Conservation (phyloP, 2,113 vertebrate species). For the Archocentrus centrarchus region DNA sequence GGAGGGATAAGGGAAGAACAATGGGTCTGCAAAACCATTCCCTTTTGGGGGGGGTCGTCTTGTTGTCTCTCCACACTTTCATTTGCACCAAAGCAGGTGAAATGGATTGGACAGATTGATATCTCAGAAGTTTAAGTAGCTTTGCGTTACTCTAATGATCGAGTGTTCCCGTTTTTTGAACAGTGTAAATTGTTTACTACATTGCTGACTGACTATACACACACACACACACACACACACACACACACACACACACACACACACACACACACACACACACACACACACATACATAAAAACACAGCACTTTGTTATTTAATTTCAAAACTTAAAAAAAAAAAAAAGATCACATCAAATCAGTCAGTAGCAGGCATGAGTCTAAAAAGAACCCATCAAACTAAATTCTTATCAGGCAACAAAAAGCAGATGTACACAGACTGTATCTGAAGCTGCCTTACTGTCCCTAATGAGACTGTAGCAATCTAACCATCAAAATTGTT, state of each 20-base stretch:
- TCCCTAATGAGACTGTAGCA: background rate
- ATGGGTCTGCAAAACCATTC: background rate
- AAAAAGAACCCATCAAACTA: background rate
- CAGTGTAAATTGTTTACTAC: background rate
- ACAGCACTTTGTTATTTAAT: no score
- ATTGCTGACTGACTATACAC: no score
- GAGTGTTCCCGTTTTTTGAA: background rate
- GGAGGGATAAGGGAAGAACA: background rate
- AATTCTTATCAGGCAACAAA: conserved; percentile 9
- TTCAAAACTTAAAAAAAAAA: no score
- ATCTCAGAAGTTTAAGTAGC: no score
- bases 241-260: no score
- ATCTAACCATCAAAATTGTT: background rate
- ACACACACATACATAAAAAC: no score
- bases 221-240: no score
- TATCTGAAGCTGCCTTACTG: background rate
- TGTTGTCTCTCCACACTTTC: no score
- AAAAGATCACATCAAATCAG: no score
- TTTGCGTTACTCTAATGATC: background rate
- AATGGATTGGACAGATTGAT: background rate
- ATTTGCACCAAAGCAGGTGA: background rate
- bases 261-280: no score
- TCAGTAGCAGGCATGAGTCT: background rate
- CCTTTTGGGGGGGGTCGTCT: no score
- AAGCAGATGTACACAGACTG: background rate